phyloP scores from a whole-genome alignment of 2,888 invertebrate species.

The Caenorhabditis zanzibari region DNA sequence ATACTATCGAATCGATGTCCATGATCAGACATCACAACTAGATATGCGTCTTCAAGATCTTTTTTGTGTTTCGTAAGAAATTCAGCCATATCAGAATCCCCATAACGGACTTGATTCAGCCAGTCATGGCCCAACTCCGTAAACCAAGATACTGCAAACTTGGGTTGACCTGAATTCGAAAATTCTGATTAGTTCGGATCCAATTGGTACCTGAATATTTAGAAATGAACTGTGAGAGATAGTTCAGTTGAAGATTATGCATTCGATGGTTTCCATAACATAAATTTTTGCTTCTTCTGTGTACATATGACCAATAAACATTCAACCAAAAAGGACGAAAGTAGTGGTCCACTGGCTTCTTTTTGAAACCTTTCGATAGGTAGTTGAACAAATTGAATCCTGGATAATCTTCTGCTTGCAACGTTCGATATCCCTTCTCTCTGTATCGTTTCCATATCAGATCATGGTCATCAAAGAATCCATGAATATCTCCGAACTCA shows the following conservation, averaged over 20 bases:
- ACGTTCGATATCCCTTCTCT: slow-evolving; percentile 83
- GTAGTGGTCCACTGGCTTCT: slow-evolving; percentile 84
- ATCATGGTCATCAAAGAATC: slow-evolving; percentile 83
- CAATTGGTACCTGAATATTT: slow-evolving; percentile 50
- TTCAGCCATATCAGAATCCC: slow-evolving; percentile 84
- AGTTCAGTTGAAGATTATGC: slow-evolving; percentile 82
- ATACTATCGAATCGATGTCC: slow-evolving; percentile 85
- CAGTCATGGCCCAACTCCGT: slow-evolving; percentile 85
- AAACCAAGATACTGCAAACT: slow-evolving; percentile 78
- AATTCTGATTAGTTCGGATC: not conserved
- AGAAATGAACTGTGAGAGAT: slow-evolving; percentile 83
- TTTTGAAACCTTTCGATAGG: slow-evolving; percentile 83
- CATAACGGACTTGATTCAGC: slow-evolving; percentile 84
- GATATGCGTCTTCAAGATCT: slow-evolving; percentile 74
- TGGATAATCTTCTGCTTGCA: slow-evolving; percentile 84
- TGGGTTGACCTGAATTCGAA: slow-evolving; percentile 60
- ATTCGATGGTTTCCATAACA: slow-evolving; percentile 80
- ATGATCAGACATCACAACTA: slow-evolving; percentile 84
- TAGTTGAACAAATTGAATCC: slow-evolving; percentile 84
- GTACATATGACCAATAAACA: slow-evolving; percentile 82
- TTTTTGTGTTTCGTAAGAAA: slow-evolving; percentile 80
- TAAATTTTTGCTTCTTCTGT: slow-evolving; percentile 77
- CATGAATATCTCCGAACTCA: slow-evolving; percentile 69
- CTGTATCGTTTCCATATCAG: slow-evolving; percentile 84
- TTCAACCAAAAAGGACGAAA: slow-evolving; percentile 83